These are phyloP conservation scores for Phyllotis vaccarum DNA, from an alignment of 2,797 vertebrate genomes.

Conservation along the genomic window DNA sequence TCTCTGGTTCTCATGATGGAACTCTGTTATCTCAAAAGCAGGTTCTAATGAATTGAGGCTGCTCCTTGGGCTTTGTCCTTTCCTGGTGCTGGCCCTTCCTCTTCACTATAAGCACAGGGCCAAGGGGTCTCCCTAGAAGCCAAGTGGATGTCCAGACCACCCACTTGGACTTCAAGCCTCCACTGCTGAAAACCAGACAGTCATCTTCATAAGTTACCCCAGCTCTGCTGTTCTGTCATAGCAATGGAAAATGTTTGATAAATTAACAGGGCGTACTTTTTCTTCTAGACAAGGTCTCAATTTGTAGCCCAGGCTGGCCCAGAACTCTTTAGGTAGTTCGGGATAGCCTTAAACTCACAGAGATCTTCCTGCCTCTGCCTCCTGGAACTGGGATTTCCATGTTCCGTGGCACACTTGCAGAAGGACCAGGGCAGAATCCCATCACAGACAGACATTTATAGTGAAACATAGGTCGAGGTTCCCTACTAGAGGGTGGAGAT, in stretches of 20 bases:
- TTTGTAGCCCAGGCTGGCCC: not conserved
- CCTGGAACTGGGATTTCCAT: not conserved
- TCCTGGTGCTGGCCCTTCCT: not conserved
- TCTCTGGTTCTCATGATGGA: fast-evolving
- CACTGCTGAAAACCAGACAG: not conserved
- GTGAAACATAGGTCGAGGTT: not conserved
- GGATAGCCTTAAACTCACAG: not conserved
- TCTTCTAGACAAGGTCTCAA: not conserved
- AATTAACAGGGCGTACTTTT: not conserved
- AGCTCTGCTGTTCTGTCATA: not conserved
- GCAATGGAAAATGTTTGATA: not conserved
- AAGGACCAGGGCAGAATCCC: too few species aligned
- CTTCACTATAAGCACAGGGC: not conserved
- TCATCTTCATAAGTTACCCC: not conserved
- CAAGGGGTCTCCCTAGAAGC: not conserved
- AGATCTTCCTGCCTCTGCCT: not conserved
- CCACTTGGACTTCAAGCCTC: not conserved
- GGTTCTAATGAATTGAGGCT: not conserved
- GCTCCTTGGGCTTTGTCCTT: not conserved
- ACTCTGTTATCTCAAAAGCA: not conserved
- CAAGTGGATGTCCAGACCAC: not conserved
- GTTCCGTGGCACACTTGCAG: not conserved
- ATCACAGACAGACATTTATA: not conserved
- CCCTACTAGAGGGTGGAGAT: not conserved
- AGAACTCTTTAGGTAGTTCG: not conserved